Evolutionary conservation across 2,797 vertebrate genomes (phyloP).

Genomic region (Halcyon chelicuti): DNA sequence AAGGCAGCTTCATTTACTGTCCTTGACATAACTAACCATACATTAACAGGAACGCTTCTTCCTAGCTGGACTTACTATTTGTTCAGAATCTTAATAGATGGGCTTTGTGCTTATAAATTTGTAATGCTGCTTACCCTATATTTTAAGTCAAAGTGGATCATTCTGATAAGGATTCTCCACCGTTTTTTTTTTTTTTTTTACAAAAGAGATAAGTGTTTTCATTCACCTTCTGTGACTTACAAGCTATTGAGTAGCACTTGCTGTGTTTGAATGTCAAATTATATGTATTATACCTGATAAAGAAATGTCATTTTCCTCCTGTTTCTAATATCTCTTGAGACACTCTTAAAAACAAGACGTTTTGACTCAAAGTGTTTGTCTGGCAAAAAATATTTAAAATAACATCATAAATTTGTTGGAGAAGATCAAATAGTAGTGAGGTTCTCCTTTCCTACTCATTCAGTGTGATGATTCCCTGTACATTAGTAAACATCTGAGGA

Average conservation of each 20-base stretch:
- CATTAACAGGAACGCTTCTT: conserved; percentile 52
- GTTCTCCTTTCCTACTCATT: background rate
- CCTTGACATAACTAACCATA: conserved; percentile 78
- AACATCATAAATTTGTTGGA: background rate
- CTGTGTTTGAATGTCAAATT: conserved; percentile 72
- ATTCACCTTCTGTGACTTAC: conserved; percentile 72
- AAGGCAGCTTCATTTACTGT: conserved; percentile 73
- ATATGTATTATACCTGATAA: conserved; percentile 51
- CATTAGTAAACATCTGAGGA: background rate
- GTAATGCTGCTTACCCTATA: conserved; percentile 65
- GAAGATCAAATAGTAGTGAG: background rate
- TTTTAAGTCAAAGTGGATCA: conserved; percentile 74
- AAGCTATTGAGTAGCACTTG: conserved; percentile 73
- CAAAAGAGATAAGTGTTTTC: conserved; percentile 71
- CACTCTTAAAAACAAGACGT: conserved; percentile 37
- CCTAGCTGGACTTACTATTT: conserved; percentile 54
- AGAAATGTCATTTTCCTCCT: conserved; percentile 71
- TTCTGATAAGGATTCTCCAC: conserved; percentile 72
- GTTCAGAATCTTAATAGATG: conserved; percentile 73
- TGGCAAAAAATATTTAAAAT: conserved; percentile 44
- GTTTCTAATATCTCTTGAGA: conserved; percentile 55
- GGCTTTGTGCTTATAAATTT: conserved; percentile 65
- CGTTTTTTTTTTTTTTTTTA: conserved; percentile 13
- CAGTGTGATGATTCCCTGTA: background rate
- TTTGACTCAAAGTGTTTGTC: conserved; percentile 48